Conservation (phyloP, 2,113 vertebrate species). For the Piaya cayana region DNA sequence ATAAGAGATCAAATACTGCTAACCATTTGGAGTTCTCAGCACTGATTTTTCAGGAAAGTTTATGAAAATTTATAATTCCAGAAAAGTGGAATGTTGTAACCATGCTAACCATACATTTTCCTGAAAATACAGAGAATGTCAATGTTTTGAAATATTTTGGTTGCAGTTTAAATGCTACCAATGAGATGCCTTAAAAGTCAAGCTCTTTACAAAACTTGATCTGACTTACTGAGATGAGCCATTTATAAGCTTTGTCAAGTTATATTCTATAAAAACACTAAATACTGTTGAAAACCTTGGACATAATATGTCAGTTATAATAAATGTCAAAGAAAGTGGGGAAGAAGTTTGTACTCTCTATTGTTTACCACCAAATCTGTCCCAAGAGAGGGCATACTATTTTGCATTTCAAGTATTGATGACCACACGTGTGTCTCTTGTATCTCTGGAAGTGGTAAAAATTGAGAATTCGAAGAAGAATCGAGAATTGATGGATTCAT, state of each 20-base stretch:
- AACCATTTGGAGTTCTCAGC: background rate
- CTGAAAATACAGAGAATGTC: background rate
- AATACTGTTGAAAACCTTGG: background rate
- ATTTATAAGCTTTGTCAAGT: background rate
- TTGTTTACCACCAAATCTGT: background rate
- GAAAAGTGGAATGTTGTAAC: background rate
- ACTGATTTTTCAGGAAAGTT: slow-evolving; percentile 5
- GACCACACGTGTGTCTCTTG: background rate
- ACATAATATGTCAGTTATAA: background rate
- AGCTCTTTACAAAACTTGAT: background rate
- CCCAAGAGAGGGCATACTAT: background rate
- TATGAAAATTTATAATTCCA: background rate
- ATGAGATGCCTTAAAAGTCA: background rate
- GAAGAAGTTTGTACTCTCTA: background rate
- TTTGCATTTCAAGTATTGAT: background rate
- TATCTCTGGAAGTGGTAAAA: background rate
- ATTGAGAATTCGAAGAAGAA: too few species aligned
- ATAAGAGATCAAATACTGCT: background rate
- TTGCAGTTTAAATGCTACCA: background rate
- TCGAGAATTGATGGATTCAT: background rate
- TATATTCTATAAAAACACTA: background rate
- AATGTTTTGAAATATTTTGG: background rate
- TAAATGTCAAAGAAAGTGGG: background rate
- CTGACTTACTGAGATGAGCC: background rate
- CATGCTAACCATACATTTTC: background rate